phyloP scores from a whole-genome alignment of 1,140 invertebrate species.

The Brachionus plicatilis region DNA sequence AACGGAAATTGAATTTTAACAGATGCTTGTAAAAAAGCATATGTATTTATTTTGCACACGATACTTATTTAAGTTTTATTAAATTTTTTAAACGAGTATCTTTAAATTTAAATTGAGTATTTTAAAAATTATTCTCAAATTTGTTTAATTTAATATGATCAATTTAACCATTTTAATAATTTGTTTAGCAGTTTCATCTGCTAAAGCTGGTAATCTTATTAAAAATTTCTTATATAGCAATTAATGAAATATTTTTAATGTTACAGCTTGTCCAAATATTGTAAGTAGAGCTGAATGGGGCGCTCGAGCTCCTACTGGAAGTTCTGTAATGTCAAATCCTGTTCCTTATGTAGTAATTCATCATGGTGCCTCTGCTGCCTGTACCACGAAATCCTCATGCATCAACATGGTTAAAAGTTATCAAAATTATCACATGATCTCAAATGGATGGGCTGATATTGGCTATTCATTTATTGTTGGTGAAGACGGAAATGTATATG shows the following conservation, averaged over 20 bases:
- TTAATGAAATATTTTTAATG: background rate
- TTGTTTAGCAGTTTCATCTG: background rate
- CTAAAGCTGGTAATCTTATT: background rate
- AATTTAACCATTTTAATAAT: background rate
- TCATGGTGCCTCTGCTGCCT: constrained; percentile 46
- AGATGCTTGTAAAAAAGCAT: background rate
- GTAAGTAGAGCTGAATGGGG: constrained; percentile 44
- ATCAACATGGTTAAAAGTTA: constrained; percentile 51
- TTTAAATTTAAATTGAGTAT: background rate
- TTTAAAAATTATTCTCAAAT: background rate
- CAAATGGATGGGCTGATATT: constrained; percentile 49
- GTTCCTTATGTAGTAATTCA: constrained; percentile 66
- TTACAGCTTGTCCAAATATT: constrained; percentile 34
- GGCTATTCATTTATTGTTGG: constrained; percentile 47
- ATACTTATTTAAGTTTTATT: background rate
- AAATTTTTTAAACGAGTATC: background rate
- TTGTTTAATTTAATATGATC: background rate
- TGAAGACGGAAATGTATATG: constrained; percentile 46
- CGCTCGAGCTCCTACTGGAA: constrained; percentile 42
- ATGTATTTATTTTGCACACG: background rate
- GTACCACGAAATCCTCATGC: constrained; percentile 43
- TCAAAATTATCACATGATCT: constrained; percentile 67
- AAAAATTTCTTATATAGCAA: background rate
- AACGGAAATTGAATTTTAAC: background rate
- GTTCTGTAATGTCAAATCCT: constrained; percentile 51